Conservation (phyloP, 1,140 invertebrate genomes). For the Apis florea region DNA sequence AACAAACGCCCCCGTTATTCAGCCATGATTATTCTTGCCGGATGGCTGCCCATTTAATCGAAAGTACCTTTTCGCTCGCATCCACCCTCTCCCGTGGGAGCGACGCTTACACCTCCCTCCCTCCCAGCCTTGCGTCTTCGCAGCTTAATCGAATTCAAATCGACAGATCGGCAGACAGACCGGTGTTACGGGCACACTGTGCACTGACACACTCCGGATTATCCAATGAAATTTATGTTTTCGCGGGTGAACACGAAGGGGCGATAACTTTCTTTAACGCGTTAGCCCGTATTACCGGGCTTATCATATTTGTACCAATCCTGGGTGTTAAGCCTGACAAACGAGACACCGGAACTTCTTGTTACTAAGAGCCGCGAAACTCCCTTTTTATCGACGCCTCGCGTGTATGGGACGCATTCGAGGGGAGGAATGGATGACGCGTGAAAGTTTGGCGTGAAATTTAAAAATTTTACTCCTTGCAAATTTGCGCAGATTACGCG, state of each 20-base stretch:
- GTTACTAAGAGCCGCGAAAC: slow-evolving; percentile 1
- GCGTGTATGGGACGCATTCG: not conserved
- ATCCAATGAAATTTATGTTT: slow-evolving; percentile 53
- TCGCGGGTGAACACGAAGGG: not conserved
- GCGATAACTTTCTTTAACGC: slow-evolving; percentile 38
- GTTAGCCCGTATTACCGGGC: slow-evolving; percentile 18
- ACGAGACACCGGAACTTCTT: slow-evolving; percentile 38
- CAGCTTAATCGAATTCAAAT: slow-evolving; percentile 58
- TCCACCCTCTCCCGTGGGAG: not conserved
- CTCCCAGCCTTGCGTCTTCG: not conserved
- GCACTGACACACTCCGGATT: slow-evolving; percentile 29
- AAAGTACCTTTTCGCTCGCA: slow-evolving; percentile 26
- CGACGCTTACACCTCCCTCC: not conserved
- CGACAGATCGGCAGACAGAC: slow-evolving; percentile 46
- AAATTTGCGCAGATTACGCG: too few relatives aligned
- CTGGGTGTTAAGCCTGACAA: slow-evolving; percentile 56
- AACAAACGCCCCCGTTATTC: slow-evolving; percentile 40
- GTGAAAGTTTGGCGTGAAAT: not conserved
- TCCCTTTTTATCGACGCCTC: slow-evolving; percentile 8
- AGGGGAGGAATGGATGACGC: not conserved
- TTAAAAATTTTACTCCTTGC: not conserved
- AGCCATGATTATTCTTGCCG: slow-evolving; percentile 36
- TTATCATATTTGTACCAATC: slow-evolving; percentile 58
- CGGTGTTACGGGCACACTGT: too few relatives aligned
- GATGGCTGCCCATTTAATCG: slow-evolving; percentile 46